Base-by-base conservation (phyloP, 2,888 invertebrate genomes). In the Macropis europaea region DNA sequence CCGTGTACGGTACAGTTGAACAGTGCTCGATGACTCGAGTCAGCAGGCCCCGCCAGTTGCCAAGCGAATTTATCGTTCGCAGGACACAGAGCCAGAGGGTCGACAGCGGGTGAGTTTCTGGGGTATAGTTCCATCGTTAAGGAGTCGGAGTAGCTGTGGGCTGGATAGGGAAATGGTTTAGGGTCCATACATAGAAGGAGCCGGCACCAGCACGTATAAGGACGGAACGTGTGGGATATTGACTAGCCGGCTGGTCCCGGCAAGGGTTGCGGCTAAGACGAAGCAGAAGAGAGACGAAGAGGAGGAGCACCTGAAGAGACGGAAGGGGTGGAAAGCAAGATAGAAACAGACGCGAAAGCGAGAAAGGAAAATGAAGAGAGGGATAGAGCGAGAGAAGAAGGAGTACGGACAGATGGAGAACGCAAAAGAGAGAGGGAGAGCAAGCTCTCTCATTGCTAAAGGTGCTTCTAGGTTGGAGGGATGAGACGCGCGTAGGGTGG, bases 221-320 rank as follows among this genome's bases (percentile, higher is more conserved):
- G 79, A 82, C 73, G 81, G 73, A 83, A 81, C 86, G 87, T 87
- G 87, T 88, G 86, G 84, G 85, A 86, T 89, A 89, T 89, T 89
- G 89, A 89, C 89, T 88, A 84, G 86, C 85, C 83, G 84, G 83
- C 85, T 86, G 84, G 81, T 83, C 84, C 81, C 78, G 82, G 87
- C 87, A 87, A 87, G 88, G 89, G 88, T 89, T 89, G 88, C 82
- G 87, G 89, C 89, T 88, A 88, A 88, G 89, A 88, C 87, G 85
- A 79, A 82, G 82, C 63, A 62, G 70, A 68, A 73, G 72, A 60
- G 72, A 38, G 57, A 64, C 57, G 67, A 69, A 34, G 50, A 54
- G 73, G 54, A 53, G 56, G 63, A 69, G 57, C 60, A 74, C 60
- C 77, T 56, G 75, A 76, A 76, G 70, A 62, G 70, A 75, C 62